These are phyloP conservation scores for Cranoglanis bouderius DNA, from an alignment of 2,113 vertebrate species.

Conservation along the genomic window DNA sequence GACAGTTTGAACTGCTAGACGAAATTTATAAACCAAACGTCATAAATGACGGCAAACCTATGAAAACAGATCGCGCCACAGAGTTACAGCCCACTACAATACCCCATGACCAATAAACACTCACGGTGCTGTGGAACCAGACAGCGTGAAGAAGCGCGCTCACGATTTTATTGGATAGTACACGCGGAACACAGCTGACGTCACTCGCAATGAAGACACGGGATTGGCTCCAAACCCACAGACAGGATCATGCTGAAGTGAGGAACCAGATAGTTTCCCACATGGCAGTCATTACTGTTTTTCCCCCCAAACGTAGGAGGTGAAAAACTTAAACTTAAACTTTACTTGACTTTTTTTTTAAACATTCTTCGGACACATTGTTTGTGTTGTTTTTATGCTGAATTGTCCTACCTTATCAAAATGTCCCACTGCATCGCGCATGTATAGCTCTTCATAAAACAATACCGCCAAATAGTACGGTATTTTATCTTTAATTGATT, in stretches of 20 bases:
- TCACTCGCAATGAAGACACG: conserved; percentile 40
- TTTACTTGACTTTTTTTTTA: neutral
- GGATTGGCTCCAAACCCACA: neutral
- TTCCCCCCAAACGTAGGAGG: neutral
- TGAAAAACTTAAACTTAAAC: neutral
- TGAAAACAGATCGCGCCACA: conserved; percentile 20
- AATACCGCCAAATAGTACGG: neutral
- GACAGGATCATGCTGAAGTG: neutral
- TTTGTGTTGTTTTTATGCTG: neutral
- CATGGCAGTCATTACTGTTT: neutral
- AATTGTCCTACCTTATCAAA: neutral
- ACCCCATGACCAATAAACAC: conserved; percentile 30
- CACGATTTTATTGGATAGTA: conserved; percentile 59
- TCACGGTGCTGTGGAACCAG: neutral
- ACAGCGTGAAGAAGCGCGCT: conserved; percentile 38
- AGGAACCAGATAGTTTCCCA: neutral
- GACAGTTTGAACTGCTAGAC: too few species aligned
- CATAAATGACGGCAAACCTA: neutral
- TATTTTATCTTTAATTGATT: neutral
- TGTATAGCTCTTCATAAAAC: neutral
- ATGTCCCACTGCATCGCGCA: neutral
- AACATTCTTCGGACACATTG: neutral
- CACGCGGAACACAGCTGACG: conserved; percentile 66
- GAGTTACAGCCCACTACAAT: neutral
- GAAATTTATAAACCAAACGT: neutral